Evolutionary conservation across 2,113 vertebrate genomes (phyloP).

Genomic region (Prunella fulvescens): DNA sequence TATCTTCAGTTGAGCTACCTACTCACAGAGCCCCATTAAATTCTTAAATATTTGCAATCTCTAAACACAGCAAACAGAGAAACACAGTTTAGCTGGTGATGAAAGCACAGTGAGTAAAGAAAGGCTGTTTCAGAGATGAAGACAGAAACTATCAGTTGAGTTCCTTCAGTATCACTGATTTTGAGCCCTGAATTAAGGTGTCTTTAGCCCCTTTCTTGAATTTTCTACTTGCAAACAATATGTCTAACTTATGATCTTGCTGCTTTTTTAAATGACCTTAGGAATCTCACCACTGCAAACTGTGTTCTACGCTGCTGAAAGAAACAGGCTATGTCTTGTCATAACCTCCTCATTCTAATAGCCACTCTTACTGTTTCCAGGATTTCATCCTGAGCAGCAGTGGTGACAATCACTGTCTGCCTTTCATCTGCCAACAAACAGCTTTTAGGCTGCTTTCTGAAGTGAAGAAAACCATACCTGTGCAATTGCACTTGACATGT

Average conservation of each 20-base stretch:
- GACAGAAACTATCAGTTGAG: not conserved
- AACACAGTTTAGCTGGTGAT: not conserved
- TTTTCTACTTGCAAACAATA: not conserved
- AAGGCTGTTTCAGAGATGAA: not conserved
- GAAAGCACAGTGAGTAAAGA: not conserved
- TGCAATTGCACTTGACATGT: not conserved
- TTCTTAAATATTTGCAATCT: not conserved
- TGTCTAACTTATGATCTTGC: not conserved
- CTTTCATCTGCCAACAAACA: not conserved
- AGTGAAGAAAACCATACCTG: not conserved
- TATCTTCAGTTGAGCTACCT: not conserved
- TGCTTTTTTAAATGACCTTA: not conserved
- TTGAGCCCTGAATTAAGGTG: not conserved
- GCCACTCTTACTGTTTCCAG: not conserved
- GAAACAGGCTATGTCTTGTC: not conserved
- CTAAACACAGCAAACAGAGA: not conserved
- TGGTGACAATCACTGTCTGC: not conserved
- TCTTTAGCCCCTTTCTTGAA: not conserved
- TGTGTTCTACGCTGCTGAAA: not conserved
- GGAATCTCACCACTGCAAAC: not conserved
- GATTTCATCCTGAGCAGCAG: not conserved
- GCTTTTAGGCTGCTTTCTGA: not conserved
- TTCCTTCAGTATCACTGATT: not conserved
- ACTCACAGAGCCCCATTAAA: not conserved
- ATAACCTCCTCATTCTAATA: not conserved